Base-by-base conservation (phyloP, 2,888 invertebrate species). In the Stegophylla sp. region DNA sequence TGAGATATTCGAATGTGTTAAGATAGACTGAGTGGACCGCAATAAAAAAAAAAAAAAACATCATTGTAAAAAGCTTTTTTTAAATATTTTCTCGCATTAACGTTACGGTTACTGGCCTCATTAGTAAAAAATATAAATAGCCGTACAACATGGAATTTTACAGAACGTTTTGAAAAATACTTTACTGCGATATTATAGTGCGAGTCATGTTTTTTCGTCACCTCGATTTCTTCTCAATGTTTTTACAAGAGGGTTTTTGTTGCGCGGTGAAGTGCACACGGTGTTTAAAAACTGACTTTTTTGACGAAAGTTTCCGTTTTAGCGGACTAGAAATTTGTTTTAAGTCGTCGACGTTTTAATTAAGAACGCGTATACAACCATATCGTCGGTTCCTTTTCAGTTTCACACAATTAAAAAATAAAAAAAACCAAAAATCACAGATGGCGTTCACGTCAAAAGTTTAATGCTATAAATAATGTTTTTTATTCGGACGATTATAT, bases 391-490 rank as follows among this genome's bases (percentile, higher is more conserved):
- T 41, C 15, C 23, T 41, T 71, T 53, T 59, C 12, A n/a, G 13
- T 67, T 64, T 77, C 28, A 26, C 17, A 12, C 17, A 41, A 5
- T 28, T n/a, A n/a, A n/a, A n/a, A n/a, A 73, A 59, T 20, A 67
- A 67, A 76, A 20, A 73, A 26, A 43, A 51, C 45, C n/a, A n/a
- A n/a, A 79, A 69, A 45, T 59, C 69, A 13, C 69, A 71, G 56
- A 67, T 79, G 51, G 69, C 17, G 61, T 79, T 79, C 61, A 71
- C 34, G 69, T 34, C 34, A 3, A 51, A 79, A 61, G 41, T 51
- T 64, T 51, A n/a, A 74, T 23, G 48, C 20, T 67, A 34, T 75
- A 51, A 64, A 51, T 75, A 51, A 63, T 75, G 45, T 48, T 63
- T 67, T 67, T 51, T 43, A 77, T 56, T 56, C 28, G 12, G 17